Percentiles rank a stretch among this genome's conserved stretches.
phyloP scores from a whole-genome alignment of 1,140 invertebrate species.

The Ridgeia piscesae region DNA sequence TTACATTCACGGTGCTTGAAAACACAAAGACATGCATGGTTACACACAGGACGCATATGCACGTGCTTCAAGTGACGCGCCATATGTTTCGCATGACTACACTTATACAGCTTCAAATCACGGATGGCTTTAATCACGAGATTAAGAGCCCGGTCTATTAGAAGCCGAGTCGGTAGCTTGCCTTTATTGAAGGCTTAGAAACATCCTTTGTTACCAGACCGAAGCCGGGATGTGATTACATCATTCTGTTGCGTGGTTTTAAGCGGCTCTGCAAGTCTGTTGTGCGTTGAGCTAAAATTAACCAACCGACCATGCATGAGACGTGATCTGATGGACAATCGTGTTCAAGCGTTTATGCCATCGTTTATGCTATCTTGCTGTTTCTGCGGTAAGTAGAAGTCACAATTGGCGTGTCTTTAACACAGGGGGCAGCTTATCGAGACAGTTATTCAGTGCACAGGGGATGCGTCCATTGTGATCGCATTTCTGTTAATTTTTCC shows the following conservation, averaged over 20 bases:
- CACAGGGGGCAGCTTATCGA: background rate
- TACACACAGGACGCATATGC: too few relatives aligned
- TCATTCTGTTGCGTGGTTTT: background rate
- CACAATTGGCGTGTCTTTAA: background rate
- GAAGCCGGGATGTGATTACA: background rate
- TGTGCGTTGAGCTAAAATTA: background rate
- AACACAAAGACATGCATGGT: too few relatives aligned
- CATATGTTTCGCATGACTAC: background rate
- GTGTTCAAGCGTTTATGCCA: background rate
- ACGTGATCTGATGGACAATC: background rate
- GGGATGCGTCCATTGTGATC: background rate
- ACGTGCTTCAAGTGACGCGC: too few relatives aligned
- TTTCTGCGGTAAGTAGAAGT: background rate
- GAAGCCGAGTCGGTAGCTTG: background rate
- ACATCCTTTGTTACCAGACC: background rate
- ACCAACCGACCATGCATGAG: background rate
- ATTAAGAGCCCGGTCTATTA: background rate
- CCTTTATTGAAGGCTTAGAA: background rate
- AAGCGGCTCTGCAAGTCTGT: background rate
- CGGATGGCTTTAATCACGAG: background rate
- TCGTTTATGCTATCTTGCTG: background rate
- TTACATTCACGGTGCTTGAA: too few relatives aligned
- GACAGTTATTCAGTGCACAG: background rate
- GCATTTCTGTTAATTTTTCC: background rate
- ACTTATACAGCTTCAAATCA: background rate